A percentile compares a stretch with the other conserved stretches of the same genome.
Conservation (phyloP, 2,888 invertebrate species). For the Amblyteles armatorius region DNA sequence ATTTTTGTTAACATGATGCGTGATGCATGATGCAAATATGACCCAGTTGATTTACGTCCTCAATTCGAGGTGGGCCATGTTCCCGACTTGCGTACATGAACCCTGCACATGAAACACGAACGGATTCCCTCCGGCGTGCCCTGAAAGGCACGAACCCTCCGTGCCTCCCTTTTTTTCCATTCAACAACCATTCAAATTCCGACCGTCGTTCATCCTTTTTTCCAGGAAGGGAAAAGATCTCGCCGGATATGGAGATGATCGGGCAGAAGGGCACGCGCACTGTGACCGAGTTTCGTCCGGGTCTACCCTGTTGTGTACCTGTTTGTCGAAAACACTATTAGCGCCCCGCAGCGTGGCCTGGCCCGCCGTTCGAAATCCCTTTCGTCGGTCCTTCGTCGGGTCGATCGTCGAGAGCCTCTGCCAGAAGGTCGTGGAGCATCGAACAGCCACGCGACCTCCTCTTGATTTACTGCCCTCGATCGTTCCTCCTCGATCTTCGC, state of each 20-base stretch:
- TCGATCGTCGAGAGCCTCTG: background rate
- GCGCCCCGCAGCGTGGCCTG: constrained; percentile 70
- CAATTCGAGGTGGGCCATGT: background rate
- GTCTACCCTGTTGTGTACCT: constrained; percentile 70
- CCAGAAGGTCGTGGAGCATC: constrained; percentile 37
- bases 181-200: background rate
- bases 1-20: too few species aligned
- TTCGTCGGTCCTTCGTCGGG: constrained; percentile 62
- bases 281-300: constrained; percentile 27
- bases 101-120: background rate
- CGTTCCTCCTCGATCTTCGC: constrained; percentile 19
- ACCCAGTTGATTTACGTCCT: background rate
- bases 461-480: constrained; percentile 61
- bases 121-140: background rate
- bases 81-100: background rate
- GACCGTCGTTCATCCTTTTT: background rate
- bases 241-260: constrained; percentile 13
- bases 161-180: constrained; percentile 13
- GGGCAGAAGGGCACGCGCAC: constrained; percentile 17
- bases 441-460: constrained; percentile 56
- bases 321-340: constrained; percentile 78
- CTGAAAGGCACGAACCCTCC: background rate
- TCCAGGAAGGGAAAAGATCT: constrained; percentile 2
- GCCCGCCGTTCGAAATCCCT: constrained; percentile 62
- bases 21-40: too few species aligned